Conservation (phyloP, 2,888 invertebrate species). For the Euproctis similis region DNA sequence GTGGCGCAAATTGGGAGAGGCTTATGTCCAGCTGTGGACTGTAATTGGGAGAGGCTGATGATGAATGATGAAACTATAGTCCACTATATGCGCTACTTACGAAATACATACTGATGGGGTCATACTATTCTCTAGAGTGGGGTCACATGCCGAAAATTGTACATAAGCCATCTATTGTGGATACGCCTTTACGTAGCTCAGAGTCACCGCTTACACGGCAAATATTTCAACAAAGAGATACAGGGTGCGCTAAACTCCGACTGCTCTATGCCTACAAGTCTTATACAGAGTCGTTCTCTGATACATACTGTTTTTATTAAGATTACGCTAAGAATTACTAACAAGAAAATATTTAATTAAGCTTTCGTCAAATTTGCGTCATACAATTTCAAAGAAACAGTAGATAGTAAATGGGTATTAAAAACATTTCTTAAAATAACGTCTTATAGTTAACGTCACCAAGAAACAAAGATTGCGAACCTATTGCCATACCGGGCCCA, state of each 20-base stretch:
- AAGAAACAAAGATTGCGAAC: too few relatives aligned
- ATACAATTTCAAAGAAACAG: background rate
- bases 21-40: too few relatives aligned
- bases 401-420: too few relatives aligned
- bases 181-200: slow-evolving; percentile 21
- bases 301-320: slow-evolving; percentile 18
- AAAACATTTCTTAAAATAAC: too few relatives aligned
- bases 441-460: too few relatives aligned
- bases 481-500: too few relatives aligned
- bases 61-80: too few relatives aligned
- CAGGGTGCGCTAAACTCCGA: slow-evolving; percentile 63
- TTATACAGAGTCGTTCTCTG: slow-evolving; percentile 16
- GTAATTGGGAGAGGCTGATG: too few relatives aligned
- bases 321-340: slow-evolving; percentile 7
- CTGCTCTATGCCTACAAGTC: slow-evolving; percentile 51
- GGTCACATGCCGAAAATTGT: background rate
- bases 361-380: slow-evolving; percentile 1
- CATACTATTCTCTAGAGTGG: too few relatives aligned
- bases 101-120: too few relatives aligned
- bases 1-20: too few relatives aligned
- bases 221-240: slow-evolving; percentile 73
- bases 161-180: background rate
- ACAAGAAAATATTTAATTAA: background rate
- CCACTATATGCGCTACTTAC: too few relatives aligned
- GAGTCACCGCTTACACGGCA: slow-evolving; percentile 64